Evolutionary conservation across 2,113 vertebrate species (phyloP), one percentile per base, ranked within the genome.

Genomic region (Perca flavescens): DNA sequence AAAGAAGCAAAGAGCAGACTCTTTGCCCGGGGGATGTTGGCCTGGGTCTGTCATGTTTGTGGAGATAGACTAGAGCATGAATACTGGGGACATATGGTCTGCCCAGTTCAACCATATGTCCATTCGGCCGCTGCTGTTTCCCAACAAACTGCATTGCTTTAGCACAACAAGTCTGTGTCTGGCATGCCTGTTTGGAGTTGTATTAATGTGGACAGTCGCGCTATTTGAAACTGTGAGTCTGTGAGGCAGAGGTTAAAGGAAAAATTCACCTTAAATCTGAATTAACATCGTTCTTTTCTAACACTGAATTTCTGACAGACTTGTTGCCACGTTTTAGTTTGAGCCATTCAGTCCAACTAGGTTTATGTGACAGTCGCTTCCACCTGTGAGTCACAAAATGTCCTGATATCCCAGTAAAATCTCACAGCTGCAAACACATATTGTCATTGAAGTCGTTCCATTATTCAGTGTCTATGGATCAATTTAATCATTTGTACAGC

Each of bases 51-150:
- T 79, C 84, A 74, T 87, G 73, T 91, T 90, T 89, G 88, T 70
- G 52, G 70, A 88, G 83, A 88, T 36, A 86, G 85, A 90, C 79
- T 91, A 15, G 43, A 91, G 82, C 90, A 79, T 86, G 90, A 88
- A 89, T 86, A 70, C 89, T 63, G 87, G 80, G 81, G 89, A 89
- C 84, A 91, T 91, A 93, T 93, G 91, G 84, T 92, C 73, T 80
- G 82, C 90, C 86, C 88, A 81, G 89, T 90, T 90, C 80, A 85
- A 79, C 92, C 93, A 94, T 93, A 94, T 93, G 94, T 73, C 88
- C 86, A 10, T 83, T 87, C 87, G 87, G 88, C 87, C 89, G 82
- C 90, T 72, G 80, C 82, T 80, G 80, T 82, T 85, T 66, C 74
- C 79, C 60, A 79, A 88, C 85, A 92, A 92, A 89, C 66, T 74